Evolutionary conservation across 2,113 vertebrate genomes (phyloP), one percentile per base, ranked within the genome.

Genomic region (Callopanchax toddi): DNA sequence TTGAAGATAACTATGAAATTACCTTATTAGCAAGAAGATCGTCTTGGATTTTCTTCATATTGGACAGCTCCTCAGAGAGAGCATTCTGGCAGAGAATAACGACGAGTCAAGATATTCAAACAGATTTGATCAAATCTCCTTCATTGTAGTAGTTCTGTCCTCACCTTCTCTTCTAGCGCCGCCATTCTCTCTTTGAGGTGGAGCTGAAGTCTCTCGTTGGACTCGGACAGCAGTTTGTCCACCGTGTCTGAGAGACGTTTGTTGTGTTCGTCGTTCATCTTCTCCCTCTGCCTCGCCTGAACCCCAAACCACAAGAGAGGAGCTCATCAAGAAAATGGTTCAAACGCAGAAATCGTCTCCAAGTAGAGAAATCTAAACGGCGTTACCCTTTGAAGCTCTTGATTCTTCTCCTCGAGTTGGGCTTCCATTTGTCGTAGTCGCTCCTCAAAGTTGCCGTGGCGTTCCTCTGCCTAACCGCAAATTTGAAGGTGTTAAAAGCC

Each of bases 111-210:
- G 8, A 23, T 13, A 6, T 20, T 39, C 48, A 17, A 15, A 16
- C 10, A 20, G 44, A 49, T 34, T 56, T 56, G 21, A 18, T 1
- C 73, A 6, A 60, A 49, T 11, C 13, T 37, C 10, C 8, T 34
- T 18, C 16, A 12, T 2, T 10, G 16, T 11, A 45, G 25, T 1
- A 9, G 15, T 42, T 20, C 10, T 18, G 5, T 1, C 29, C 13
- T 34, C 59, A 97, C 95, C 93, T 96, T 97, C 68, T 97, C 95
- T 81, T 97, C 95, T 13, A 97, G 89, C 0, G 95, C 95, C 16
- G 95, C 95, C 95, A 97, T 97, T 68, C 95, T 92, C 86, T 97
- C 95, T 81, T 97, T 97, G 51, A 97, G 93, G 86, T 97, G 95
- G 26, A 97, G 92, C 83, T 97, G 95, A 56, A 97, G 89, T 37